Evolutionary conservation across 1,140 invertebrate genomes (phyloP).

Genomic region (Lordiphosa stackelbergi): DNA sequence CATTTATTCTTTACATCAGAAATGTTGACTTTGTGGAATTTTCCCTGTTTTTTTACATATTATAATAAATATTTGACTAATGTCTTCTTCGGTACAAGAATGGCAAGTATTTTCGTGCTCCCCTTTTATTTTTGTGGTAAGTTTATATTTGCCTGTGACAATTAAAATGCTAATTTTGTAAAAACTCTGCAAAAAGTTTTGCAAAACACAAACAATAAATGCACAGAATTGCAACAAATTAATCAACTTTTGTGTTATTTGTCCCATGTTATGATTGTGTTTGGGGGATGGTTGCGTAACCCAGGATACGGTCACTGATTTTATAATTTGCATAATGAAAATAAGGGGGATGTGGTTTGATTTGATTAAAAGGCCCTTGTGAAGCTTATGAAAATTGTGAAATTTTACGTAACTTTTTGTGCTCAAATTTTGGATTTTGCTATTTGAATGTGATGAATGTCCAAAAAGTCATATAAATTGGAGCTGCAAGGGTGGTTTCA

Average conservation of each 20-base stretch:
- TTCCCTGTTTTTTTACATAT: too few species aligned
- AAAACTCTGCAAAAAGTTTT: not conserved
- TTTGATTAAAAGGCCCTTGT: conserved; percentile 24
- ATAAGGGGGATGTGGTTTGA: too few species aligned
- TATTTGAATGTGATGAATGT: conserved; percentile 11
- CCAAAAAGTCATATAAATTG: conserved; percentile 1
- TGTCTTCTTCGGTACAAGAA: too few species aligned
- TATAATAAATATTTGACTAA: too few species aligned
- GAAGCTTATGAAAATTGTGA: too few species aligned
- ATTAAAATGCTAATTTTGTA: too few species aligned
- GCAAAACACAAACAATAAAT: conserved; percentile 44
- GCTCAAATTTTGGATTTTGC: conserved; percentile 18
- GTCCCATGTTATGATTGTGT: conserved; percentile 1
- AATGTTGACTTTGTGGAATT: too few species aligned
- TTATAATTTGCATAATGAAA: conserved; percentile 55
- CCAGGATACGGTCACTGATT: conserved; percentile 36
- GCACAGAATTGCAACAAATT: conserved; percentile 43
- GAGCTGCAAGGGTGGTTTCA: too few species aligned
- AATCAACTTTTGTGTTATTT: conserved; percentile 48
- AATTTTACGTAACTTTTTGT: conserved; percentile 16
- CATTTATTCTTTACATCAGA: too few species aligned
- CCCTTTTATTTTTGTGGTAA: too few species aligned
- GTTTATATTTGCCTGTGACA: too few species aligned
- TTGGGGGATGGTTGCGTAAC: conserved; percentile 3
- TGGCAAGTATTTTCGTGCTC: too few species aligned